Percentiles rank a stretch among this genome's conserved stretches.
These are phyloP conservation scores for Ruditapes philippinarum DNA, from an alignment of 1,140 invertebrate species.

Conservation along the genomic window DNA sequence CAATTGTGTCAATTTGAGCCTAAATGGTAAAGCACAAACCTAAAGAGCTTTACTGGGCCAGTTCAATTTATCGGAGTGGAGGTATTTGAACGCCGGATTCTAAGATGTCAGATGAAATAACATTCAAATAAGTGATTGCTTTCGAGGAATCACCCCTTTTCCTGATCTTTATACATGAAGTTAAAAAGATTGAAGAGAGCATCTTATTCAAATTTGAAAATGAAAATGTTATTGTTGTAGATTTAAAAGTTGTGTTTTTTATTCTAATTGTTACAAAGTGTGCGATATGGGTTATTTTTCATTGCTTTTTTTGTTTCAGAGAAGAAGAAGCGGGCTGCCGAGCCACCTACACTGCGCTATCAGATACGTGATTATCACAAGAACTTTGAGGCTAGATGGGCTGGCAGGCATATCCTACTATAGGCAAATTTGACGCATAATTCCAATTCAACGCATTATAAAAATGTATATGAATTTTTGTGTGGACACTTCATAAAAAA, in stretches of 20 bases:
- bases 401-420: conserved; percentile 3
- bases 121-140: no score
- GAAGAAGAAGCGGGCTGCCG: conserved; percentile 32
- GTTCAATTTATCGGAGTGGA: no score
- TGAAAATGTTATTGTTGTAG: background rate
- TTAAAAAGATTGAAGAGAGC: background rate
- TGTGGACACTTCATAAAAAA: no score
- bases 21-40: no score
- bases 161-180: no score
- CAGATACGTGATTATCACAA: conserved; percentile 51
- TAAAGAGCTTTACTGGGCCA: no score
- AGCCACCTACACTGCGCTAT: conserved; percentile 29
- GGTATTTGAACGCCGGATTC: no score
- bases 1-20: no score
- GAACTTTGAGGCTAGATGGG: conserved; percentile 48
- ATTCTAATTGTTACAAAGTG: background rate
- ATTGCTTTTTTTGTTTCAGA: conserved; percentile 34
- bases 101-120: no score
- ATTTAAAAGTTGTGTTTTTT: background rate
- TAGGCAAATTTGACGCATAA: background rate
- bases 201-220: background rate
- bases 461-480: no score
- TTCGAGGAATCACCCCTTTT: no score
- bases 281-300: background rate
- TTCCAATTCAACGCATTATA: no score